Evolutionary conservation across 2,797 vertebrate genomes (phyloP), one percentile per base, ranked within the genome.

Genomic region (Ciconia nigra): DNA sequence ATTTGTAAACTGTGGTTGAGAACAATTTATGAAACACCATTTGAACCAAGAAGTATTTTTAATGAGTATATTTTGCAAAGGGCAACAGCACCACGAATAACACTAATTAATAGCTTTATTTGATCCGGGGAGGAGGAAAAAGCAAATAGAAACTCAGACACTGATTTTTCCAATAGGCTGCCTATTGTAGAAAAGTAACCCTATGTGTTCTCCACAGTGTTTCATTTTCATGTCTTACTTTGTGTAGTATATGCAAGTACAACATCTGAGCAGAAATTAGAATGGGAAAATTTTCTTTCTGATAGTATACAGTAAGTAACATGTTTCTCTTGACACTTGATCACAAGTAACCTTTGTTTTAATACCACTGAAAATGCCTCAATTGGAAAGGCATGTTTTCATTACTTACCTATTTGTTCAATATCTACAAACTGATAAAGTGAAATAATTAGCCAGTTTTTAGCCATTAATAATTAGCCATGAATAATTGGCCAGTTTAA

Each of bases 101-200:
- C 71, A 87, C 39, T 95, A 95, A 97, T 95, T 93, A 96, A 95
- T 80, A 89, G 79, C 52, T 87, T 72, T 73, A 80, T 95, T 96
- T 90, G 83, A 92, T 92, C 47, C 3, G 2, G 42, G 47, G 20
- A 87, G 58, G 35, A 89, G 61, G 29, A 88, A 62, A 85, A 89
- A 66, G 78, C 69, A 89, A 83, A 90, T 20, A 92, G 81, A 95
- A 96, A 76, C 41, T 82, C 55, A 70, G 46, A 85, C 47, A 93
- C 73, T 87, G 89, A 93, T 96, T 97, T 96, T 94, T 76, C 59
- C 79, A 20, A 13, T 84, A 71, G 41, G 72, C 67, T 85, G 57
- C 35, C 72, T 74, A 16, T 71, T 46, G 46, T 57, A 84, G 57
- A 67, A 92, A 88, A 81, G 57, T 39, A 90, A 83, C 57, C 25